Percentiles rank a stretch among this genome's conserved stretches.
These are phyloP conservation scores for Sphaerophoria taeniata DNA, from an alignment of 2,888 invertebrate genomes.

Conservation along the genomic window DNA sequence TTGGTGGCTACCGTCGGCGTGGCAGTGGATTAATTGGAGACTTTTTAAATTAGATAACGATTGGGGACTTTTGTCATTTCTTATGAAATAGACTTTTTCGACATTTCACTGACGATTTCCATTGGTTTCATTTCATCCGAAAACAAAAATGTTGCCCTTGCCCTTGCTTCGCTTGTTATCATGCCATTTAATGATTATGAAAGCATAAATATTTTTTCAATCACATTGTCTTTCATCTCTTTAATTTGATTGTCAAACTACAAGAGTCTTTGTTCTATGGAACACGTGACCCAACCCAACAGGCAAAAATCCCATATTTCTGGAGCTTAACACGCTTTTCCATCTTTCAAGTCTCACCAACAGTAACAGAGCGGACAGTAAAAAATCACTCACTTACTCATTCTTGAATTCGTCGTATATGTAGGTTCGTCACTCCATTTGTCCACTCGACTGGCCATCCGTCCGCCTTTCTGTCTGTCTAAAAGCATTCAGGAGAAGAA, in stretches of 20 bases:
- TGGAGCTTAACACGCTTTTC: conserved; percentile 15
- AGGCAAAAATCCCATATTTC: conserved; percentile 14
- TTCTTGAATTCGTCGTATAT: neutral
- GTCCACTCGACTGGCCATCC: neutral
- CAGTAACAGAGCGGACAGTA: neutral
- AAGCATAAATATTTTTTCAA: conserved; percentile 21
- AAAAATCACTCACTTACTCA: conserved; percentile 40
- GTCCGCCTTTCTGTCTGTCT: neutral
- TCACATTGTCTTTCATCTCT: conserved; percentile 24
- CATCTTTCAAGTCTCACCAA: neutral
- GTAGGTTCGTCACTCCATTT: neutral
- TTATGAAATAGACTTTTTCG: too few relatives aligned
- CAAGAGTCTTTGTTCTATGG: too few relatives aligned
- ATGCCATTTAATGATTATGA: neutral
- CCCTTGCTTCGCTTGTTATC: too few relatives aligned
- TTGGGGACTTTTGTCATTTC: too few relatives aligned
- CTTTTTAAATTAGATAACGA: too few relatives aligned
- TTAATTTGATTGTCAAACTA: conserved; percentile 33
- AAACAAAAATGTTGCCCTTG: too few relatives aligned
- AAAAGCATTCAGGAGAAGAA: neutral
- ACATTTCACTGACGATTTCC: too few relatives aligned
- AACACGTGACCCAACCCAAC: conserved; percentile 17
- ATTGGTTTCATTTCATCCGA: too few relatives aligned
- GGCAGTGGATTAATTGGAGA: too few relatives aligned
- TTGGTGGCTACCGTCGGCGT: too few relatives aligned